Evolutionary conservation across 2,113 vertebrate genomes (phyloP).

Genomic region (Salminus brasiliensis): DNA sequence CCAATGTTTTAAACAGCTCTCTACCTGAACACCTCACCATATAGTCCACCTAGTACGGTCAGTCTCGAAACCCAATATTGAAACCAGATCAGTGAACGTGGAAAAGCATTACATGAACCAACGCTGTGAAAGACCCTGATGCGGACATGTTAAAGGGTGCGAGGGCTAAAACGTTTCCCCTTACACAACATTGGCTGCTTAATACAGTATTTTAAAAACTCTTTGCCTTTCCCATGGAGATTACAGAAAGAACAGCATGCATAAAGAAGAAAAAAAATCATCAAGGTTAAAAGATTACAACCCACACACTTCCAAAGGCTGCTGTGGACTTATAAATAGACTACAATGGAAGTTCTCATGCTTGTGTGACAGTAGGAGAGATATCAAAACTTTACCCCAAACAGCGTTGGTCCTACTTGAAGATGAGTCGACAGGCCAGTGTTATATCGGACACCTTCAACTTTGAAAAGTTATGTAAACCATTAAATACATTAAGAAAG

Average conservation of each 20-base stretch:
- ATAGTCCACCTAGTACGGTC: background rate
- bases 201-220: constrained; percentile 13
- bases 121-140: constrained; percentile 16
- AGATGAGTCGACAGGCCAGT: background rate
- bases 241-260: constrained; percentile 47
- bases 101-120: constrained; percentile 2
- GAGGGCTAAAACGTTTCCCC: background rate
- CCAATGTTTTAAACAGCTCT: constrained; percentile 1
- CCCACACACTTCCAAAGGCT: constrained; percentile 43
- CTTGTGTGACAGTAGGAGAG: constrained; percentile 64
- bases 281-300: constrained; percentile 41
- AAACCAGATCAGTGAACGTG: background rate
- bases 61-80: background rate
- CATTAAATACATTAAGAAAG: constrained; percentile 1
- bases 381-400: constrained; percentile 55
- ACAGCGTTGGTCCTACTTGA: constrained; percentile 60
- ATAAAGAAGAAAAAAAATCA: constrained; percentile 35
- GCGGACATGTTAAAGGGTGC: background rate
- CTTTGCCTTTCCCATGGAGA: constrained; percentile 19
- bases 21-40: background rate
- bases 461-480: background rate
- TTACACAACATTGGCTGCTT: constrained; percentile 13
- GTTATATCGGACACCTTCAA: background rate
- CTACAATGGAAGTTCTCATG: constrained; percentile 69
- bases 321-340: constrained; percentile 58